Base-by-base conservation (phyloP, 1,140 invertebrate genomes). In the Ylistrum balloti region DNA sequence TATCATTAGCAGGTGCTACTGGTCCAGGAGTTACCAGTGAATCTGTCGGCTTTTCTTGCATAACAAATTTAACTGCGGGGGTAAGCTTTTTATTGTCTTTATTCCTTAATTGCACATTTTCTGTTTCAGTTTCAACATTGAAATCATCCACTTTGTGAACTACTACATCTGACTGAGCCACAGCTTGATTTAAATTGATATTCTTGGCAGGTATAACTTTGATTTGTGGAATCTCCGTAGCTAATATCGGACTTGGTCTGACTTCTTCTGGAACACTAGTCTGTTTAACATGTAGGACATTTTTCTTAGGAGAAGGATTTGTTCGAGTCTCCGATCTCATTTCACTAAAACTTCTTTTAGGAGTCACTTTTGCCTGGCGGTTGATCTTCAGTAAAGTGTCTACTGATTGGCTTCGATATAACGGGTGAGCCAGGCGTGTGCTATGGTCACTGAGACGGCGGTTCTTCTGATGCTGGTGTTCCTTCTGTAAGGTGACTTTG, bases 351-450 rank as follows among this genome's bases (percentile, higher is more conserved):
- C 93, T 93, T 33, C 94, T 88, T 89, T 94, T 94, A 34, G 94
- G 93, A 89, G 86, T 86, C 48, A 93, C 87, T 33, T 91, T 86
- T 0, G 92, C 56, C 56, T 93, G 88, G 34, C 88, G 90, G 17
- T 86, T 74, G 32, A 90, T 38, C 32, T 86, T 88, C 5, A 89
- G 45, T 85, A 98, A 92, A 88, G 97, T 97, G 35, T 97, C 97
- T 56, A 97, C 97, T 0, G 97, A 97, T 90, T 97, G 97, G 92
- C 97, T 97, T 85, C 97, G 96, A 95, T 97, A 98, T 33, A 97
- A 95, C 2, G 97, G 97, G 96, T 98, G 97, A 85, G 92, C 95
- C 5, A 95, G 91, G 11, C 92, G 91, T 34, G 91, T 88, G n/a
- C 88, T 91, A 17, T 92, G 87, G n/a, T 93, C 91, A 38, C 89